Evolutionary conservation across 2,888 invertebrate species (phyloP).

Genomic region (Ischnus inquisitorius): DNA sequence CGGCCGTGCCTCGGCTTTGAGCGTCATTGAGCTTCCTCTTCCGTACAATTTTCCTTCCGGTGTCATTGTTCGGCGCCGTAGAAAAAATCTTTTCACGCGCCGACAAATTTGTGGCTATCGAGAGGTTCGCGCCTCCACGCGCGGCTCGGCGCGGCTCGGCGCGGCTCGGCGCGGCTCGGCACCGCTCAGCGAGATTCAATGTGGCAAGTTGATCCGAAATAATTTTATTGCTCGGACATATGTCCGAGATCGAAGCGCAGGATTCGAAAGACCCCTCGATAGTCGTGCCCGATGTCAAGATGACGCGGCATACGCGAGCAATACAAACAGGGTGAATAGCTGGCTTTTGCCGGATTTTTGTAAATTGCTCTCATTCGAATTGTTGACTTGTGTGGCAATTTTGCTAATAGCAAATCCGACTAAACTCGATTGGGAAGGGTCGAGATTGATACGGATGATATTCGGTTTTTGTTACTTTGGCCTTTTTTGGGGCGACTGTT

Average conservation of each 20-base stretch:
- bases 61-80: neutral
- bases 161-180: too few relatives aligned
- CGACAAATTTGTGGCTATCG: neutral
- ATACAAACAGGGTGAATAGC: constrained; percentile 44
- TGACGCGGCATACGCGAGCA: constrained; percentile 21
- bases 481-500: neutral
- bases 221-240: constrained; percentile 59
- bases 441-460: neutral
- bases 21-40: neutral
- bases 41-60: neutral
- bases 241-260: constrained; percentile 55
- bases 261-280: constrained; percentile 22
- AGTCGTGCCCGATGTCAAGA: constrained; percentile 9
- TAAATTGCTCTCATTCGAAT: constrained; percentile 51
- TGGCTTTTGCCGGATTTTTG: constrained; percentile 61
- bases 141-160: too few relatives aligned
- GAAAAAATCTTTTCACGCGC: neutral
- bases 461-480: neutral
- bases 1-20: neutral
- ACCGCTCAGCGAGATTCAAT: neutral
- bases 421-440: constrained; percentile 32
- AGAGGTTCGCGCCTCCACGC: neutral
- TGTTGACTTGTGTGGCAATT: constrained; percentile 16
- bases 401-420: constrained; percentile 62
- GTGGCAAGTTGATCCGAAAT: constrained; percentile 28